A percentile compares a stretch with the other conserved stretches of the same genome.
phyloP scores from a whole-genome alignment of 2,888 invertebrate species.

The Ligdia adustata region DNA sequence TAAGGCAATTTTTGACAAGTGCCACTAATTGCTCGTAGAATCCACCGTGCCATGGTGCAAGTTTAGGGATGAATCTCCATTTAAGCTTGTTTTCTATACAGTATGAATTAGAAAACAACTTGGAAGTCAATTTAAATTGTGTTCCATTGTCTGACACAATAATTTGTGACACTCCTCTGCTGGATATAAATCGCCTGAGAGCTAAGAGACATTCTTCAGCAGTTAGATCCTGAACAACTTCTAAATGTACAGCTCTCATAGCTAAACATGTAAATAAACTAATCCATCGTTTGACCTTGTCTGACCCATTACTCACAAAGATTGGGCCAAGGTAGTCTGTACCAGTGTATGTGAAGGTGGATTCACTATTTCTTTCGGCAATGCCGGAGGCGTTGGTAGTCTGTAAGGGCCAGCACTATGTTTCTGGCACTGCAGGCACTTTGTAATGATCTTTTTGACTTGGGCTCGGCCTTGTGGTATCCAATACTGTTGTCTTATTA shows the following conservation, averaged over 20 bases:
- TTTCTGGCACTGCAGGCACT: background rate
- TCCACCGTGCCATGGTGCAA: slow-evolving; percentile 36
- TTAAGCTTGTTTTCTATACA: slow-evolving; percentile 12
- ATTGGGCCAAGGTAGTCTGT: background rate
- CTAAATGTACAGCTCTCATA: slow-evolving; percentile 26
- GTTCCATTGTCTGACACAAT: slow-evolving; percentile 30
- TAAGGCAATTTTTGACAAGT: slow-evolving; percentile 2
- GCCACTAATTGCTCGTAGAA: slow-evolving; percentile 31
- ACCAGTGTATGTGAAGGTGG: background rate
- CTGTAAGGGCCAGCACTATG: background rate
- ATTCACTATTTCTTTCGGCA: background rate
- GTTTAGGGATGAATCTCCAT: slow-evolving; percentile 32
- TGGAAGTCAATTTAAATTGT: slow-evolving; percentile 19
- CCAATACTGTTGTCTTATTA: slow-evolving; percentile 3
- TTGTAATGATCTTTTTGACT: background rate
- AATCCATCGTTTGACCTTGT: slow-evolving; percentile 24
- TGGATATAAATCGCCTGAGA: slow-evolving; percentile 2
- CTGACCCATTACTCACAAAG: background rate
- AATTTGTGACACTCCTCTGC: slow-evolving; percentile 16
- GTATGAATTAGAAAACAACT: slow-evolving; percentile 16
- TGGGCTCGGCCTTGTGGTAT: slow-evolving; percentile 3
- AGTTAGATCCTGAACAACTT: slow-evolving; percentile 2
- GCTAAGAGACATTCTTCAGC: background rate
- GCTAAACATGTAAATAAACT: slow-evolving; percentile 29
- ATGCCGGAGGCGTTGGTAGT: background rate